A percentile compares a stretch with the other conserved stretches of the same genome.
phyloP scores from a whole-genome alignment of 2,888 invertebrate species.

The Hirtodrosophila histrioides region DNA sequence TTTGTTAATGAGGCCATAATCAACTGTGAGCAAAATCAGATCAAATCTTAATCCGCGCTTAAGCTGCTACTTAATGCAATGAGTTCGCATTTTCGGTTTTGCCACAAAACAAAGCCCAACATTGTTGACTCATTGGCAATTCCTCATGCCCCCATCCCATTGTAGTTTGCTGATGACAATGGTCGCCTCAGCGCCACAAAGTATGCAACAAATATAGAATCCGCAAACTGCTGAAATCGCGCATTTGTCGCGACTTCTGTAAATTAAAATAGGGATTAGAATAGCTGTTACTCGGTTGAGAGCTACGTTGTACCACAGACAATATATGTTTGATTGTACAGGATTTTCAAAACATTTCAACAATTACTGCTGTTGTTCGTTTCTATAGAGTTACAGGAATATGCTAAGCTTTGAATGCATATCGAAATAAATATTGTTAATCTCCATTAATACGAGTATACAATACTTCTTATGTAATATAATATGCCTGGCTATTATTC shows the following conservation, averaged over 20 bases:
- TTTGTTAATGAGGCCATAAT: slow-evolving; percentile 40
- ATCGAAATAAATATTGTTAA: too few relatives aligned
- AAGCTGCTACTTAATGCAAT: slow-evolving; percentile 23
- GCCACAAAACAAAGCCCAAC: slow-evolving; percentile 12
- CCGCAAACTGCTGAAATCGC: slow-evolving; percentile 42
- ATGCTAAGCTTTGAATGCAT: too few relatives aligned
- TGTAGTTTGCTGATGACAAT: slow-evolving; percentile 18
- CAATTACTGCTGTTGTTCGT: too few relatives aligned
- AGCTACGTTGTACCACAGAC: neutral
- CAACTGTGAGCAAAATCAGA: slow-evolving; percentile 22
- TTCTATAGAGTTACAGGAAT: too few relatives aligned
- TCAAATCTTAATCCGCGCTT: slow-evolving; percentile 24
- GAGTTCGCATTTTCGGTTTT: slow-evolving; percentile 34
- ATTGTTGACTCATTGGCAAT: slow-evolving; percentile 4
- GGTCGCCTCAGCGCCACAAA: slow-evolving; percentile 41
- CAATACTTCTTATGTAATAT: too few relatives aligned
- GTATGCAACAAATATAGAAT: slow-evolving; percentile 49
- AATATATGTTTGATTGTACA: too few relatives aligned
- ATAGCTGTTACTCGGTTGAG: neutral
- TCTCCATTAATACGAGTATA: too few relatives aligned
- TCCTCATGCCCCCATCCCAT: neutral
- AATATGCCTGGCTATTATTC: too few relatives aligned
- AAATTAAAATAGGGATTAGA: slow-evolving; percentile 7
- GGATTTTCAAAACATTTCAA: too few relatives aligned
- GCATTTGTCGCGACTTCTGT: slow-evolving; percentile 18